A percentile compares a stretch with the other conserved stretches of the same genome.
Conservation (phyloP, 2,888 invertebrate genomes). For the Neoascia interrupta region DNA sequence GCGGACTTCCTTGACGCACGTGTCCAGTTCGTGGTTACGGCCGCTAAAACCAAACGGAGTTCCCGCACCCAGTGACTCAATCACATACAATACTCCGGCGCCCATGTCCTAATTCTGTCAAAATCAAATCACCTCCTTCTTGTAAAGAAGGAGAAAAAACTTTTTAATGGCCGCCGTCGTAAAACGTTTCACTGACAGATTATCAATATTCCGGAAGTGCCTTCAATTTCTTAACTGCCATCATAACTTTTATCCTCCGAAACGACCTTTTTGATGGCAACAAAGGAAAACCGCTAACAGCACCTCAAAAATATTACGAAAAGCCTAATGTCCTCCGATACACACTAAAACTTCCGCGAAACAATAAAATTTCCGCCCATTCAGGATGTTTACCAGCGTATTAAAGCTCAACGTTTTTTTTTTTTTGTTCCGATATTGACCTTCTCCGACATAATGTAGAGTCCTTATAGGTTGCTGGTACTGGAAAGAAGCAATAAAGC, state of each 20-base stretch:
- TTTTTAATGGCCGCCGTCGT: constrained; percentile 29
- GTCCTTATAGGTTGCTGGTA: constrained; percentile 30
- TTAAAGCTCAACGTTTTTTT: constrained; percentile 3
- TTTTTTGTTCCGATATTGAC: constrained; percentile 31
- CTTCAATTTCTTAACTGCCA: constrained; percentile 35
- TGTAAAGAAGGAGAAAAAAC: background rate
- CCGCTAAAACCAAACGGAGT: constrained; percentile 21
- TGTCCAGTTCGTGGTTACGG: background rate
- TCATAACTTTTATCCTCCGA: constrained; percentile 32
- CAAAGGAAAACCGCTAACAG: constrained; percentile 14
- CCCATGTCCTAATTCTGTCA: constrained; percentile 15
- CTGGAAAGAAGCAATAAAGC: constrained; percentile 37
- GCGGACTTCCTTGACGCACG: background rate
- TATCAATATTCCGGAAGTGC: constrained; percentile 51
- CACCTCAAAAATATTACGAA: constrained; percentile 14
- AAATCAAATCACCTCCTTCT: constrained; percentile 1
- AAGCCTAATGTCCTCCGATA: constrained; percentile 27
- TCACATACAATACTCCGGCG: constrained; percentile 15
- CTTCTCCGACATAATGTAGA: constrained; percentile 46
- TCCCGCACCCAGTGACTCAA: constrained; percentile 23
- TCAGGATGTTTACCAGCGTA: constrained; percentile 36
- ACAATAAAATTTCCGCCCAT: constrained; percentile 44
- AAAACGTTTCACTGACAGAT: constrained; percentile 50
- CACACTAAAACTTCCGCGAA: constrained; percentile 36
- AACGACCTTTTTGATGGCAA: background rate